phyloP scores from a whole-genome alignment of 2,113 vertebrate genomes.

The Sakesphorus luctuosus region DNA sequence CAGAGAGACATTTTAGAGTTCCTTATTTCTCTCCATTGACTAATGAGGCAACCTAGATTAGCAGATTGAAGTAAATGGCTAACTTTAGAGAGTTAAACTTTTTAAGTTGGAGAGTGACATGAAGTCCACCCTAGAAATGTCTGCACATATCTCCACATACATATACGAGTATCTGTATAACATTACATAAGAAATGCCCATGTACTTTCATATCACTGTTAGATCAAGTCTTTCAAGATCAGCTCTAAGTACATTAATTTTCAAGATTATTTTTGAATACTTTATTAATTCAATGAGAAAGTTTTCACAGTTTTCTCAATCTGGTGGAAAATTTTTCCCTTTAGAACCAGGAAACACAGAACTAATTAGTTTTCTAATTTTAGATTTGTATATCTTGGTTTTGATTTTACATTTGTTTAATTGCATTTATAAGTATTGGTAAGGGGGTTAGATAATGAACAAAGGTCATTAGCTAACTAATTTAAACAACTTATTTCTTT shows the following conservation, averaged over 20 bases:
- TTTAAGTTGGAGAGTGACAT: neutral
- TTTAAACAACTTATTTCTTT: neutral
- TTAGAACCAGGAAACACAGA: neutral
- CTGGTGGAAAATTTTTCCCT: neutral
- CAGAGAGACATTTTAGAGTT: neutral
- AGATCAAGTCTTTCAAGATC: neutral
- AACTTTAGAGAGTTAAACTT: neutral
- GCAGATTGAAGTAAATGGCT: neutral
- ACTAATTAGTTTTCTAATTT: conserved; percentile 36
- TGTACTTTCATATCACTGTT: neutral
- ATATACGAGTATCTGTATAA: neutral
- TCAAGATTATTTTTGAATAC: neutral
- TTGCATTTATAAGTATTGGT: neutral
- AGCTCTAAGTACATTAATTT: neutral
- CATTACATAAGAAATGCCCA: neutral
- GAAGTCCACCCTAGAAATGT: neutral
- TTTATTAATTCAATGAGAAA: neutral
- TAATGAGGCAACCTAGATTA: neutral
- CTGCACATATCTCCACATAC: neutral
- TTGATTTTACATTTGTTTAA: neutral
- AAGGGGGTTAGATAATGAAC: neutral
- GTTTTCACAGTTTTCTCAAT: neutral
- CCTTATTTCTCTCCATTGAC: neutral
- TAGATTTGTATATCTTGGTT: neutral
- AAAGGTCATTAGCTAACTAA: neutral